Evolutionary conservation across 2,888 invertebrate genomes (phyloP).

Genomic region (Bruchidius siliquastri): DNA sequence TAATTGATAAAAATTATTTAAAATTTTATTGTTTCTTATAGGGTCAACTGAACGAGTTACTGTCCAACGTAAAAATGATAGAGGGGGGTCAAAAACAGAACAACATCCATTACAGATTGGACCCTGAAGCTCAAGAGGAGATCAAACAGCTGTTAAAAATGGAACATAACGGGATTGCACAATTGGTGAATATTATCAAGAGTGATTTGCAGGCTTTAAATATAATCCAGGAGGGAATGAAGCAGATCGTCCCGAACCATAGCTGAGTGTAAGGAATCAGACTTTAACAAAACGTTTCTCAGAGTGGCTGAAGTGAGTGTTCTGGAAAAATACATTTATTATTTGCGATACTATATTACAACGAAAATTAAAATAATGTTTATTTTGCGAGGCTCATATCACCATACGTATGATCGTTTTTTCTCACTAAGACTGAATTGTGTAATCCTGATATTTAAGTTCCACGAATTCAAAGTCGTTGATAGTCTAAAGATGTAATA

Average conservation of each 20-base stretch:
- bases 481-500: no score
- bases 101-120: slow-evolving; percentile 74
- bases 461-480: no score
- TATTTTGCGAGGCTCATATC: no score
- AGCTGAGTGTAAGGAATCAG: background rate
- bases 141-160: slow-evolving; percentile 74
- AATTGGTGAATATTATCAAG: slow-evolving; percentile 77
- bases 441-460: no score
- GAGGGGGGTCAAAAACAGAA: slow-evolving; percentile 53
- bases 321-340: no score
- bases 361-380: no score
- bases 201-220: slow-evolving; percentile 74
- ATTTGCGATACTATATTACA: no score
- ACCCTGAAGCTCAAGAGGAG: slow-evolving; percentile 64
- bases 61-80: slow-evolving; percentile 77
- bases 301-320: no score
- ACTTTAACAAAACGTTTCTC: background rate
- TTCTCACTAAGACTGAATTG: no score
- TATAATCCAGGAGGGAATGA: slow-evolving; percentile 73
- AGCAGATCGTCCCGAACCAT: slow-evolving; percentile 49
- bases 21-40: no score
- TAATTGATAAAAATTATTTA: no score
- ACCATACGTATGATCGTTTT: no score
- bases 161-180: slow-evolving; percentile 86
- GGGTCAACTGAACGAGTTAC: slow-evolving; percentile 86